These are phyloP conservation scores for Columba livia DNA, from an alignment of 2,113 vertebrate genomes.

Conservation along the genomic window DNA sequence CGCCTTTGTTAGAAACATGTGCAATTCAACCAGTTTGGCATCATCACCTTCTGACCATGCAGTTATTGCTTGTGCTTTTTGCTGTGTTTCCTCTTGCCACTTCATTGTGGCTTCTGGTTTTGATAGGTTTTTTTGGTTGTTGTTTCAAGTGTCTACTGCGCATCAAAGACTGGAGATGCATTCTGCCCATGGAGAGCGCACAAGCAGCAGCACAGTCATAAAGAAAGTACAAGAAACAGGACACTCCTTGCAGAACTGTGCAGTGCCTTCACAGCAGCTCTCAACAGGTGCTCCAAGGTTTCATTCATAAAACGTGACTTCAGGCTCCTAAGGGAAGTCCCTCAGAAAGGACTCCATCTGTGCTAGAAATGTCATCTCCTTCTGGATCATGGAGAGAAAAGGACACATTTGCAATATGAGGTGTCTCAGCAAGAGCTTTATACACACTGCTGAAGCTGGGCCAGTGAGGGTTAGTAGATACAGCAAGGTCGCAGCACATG, in stretches of 20 bases:
- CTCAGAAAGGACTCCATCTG: neutral
- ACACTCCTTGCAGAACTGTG: neutral
- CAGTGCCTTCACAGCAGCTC: neutral
- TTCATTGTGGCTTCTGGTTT: neutral
- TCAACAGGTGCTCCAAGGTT: neutral
- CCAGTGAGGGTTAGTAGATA: neutral
- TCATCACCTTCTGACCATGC: neutral
- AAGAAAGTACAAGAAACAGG: neutral
- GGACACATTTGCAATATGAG: neutral
- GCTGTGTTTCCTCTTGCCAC: neutral
- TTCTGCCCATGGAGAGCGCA: neutral
- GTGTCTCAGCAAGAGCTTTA: neutral
- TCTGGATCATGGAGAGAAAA: neutral
- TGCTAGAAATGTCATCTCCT: neutral
- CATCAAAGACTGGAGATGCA: neutral
- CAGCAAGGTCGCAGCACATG: neutral
- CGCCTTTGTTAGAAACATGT: neutral
- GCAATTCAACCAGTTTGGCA: neutral
- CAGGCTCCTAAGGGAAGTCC: neutral
- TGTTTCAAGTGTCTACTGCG: neutral
- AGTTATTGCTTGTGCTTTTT: neutral
- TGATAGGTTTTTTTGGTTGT: neutral
- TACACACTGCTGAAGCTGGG: neutral
- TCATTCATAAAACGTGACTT: neutral
- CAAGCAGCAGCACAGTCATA: neutral